phyloP scores from a whole-genome alignment of 2,888 invertebrate genomes.

The Proisotoma minuta region DNA sequence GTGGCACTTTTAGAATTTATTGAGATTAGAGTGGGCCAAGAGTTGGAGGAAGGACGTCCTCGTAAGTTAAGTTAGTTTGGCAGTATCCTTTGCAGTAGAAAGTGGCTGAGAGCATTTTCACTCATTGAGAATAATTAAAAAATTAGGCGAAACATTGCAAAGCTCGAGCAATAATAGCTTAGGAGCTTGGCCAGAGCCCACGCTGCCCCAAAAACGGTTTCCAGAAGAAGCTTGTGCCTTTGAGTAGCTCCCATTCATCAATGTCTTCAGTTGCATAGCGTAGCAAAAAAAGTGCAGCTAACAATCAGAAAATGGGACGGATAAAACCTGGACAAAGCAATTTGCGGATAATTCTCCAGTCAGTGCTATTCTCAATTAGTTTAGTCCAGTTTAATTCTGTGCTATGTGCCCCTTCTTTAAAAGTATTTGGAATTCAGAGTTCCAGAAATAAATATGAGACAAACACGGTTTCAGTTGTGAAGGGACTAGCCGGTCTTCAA shows the following conservation, averaged over 20 bases:
- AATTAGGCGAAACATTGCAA: background rate
- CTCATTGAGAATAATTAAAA: background rate
- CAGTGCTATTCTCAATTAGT: too few relatives aligned
- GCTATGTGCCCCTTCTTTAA: conserved; percentile 37
- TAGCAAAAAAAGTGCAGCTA: too few relatives aligned
- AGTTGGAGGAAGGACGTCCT: background rate
- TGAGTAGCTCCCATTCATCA: too few relatives aligned
- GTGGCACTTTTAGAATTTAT: too few relatives aligned
- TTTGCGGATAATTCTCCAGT: too few relatives aligned
- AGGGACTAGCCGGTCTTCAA: background rate
- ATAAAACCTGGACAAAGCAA: too few relatives aligned
- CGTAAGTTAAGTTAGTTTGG: background rate
- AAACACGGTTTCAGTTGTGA: background rate
- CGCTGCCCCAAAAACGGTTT: too few relatives aligned
- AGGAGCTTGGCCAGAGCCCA: too few relatives aligned
- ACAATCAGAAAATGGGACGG: too few relatives aligned
- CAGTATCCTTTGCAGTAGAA: background rate
- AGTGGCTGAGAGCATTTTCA: conserved; percentile 8
- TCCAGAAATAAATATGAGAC: background rate
- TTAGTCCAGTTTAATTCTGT: too few relatives aligned
- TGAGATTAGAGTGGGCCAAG: background rate
- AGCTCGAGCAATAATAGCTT: background rate
- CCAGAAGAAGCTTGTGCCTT: too few relatives aligned
- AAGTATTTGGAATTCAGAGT: conserved; percentile 33
- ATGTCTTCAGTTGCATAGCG: too few relatives aligned